A percentile compares a stretch with the other conserved stretches of the same genome.
These are phyloP conservation scores for Wiebesia pumilae DNA, from an alignment of 1,140 invertebrate species.

Conservation along the genomic window DNA sequence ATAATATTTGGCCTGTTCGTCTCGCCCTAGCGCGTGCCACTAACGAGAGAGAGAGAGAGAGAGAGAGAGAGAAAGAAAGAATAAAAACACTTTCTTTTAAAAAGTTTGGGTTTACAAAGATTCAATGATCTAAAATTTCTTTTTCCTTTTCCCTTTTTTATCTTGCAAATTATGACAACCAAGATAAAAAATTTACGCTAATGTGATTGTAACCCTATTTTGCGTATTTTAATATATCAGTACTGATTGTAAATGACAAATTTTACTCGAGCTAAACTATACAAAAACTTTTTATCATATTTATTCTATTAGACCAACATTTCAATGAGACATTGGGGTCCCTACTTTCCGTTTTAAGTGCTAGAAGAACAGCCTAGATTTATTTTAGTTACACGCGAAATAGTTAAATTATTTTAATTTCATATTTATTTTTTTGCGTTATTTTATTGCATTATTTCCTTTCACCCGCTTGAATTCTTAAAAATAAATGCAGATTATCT, in stretches of 20 bases:
- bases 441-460: neutral
- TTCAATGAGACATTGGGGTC: slow-evolving; percentile 73
- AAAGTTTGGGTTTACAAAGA: slow-evolving; percentile 25
- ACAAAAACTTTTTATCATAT: slow-evolving; percentile 33
- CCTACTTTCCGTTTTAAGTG: slow-evolving; percentile 77
- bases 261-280: slow-evolving; percentile 38
- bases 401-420: slow-evolving; percentile 21
- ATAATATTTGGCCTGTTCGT: slow-evolving; percentile 99
- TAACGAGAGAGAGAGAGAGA: slow-evolving; percentile 75
- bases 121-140: slow-evolving; percentile 5
- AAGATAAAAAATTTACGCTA: slow-evolving; percentile 47
- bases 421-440: neutral
- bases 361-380: slow-evolving; percentile 77
- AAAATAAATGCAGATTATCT: slow-evolving; percentile 1
- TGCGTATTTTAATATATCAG: slow-evolving; percentile 9
- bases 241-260: slow-evolving; percentile 58
- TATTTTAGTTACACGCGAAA: slow-evolving; percentile 47
- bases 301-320: slow-evolving; percentile 60
- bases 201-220: slow-evolving; percentile 46
- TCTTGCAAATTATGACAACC: slow-evolving; percentile 35
- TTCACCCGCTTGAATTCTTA: neutral
- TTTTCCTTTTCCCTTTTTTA: slow-evolving; percentile 11
- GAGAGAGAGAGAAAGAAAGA: slow-evolving; percentile 69
- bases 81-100: slow-evolving; percentile 67
- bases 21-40: slow-evolving; percentile 99